Percentiles rank a stretch among this genome's conserved stretches.
Conservation (phyloP, 1,140 invertebrate species). For the Fopius arisanus region DNA sequence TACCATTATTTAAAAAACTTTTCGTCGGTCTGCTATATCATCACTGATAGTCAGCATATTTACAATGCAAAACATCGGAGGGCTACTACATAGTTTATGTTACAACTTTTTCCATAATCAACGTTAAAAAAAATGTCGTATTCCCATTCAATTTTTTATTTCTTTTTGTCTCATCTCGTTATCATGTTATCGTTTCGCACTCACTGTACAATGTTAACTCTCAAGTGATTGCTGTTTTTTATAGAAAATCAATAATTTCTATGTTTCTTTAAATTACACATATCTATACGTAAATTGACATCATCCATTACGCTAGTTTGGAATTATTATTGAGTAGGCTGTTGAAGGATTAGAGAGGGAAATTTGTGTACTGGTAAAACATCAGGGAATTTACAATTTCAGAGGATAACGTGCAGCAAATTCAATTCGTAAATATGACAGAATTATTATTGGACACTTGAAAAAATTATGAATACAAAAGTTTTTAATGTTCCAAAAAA, state of each 20-base stretch:
- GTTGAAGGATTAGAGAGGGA: background rate
- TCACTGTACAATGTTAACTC: background rate
- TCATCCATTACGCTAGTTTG: constrained; percentile 20
- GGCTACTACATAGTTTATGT: background rate
- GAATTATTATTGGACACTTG: too few species aligned
- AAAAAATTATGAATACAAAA: too few species aligned
- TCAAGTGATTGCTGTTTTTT: constrained; percentile 19
- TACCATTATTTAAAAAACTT: constrained; percentile 17
- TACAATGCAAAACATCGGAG: constrained; percentile 32
- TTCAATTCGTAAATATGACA: too few species aligned
- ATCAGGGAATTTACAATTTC: too few species aligned
- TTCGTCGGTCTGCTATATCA: background rate
- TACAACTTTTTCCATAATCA: constrained; percentile 22
- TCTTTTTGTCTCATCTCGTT: background rate
- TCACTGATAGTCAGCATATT: constrained; percentile 33
- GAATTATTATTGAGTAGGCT: constrained; percentile 19
- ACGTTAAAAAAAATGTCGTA: background rate
- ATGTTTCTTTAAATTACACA: background rate
- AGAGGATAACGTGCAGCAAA: too few species aligned
- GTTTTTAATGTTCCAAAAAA: too few species aligned
- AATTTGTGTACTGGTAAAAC: too few species aligned
- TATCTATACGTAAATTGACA: constrained; percentile 25
- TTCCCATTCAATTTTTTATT: background rate
- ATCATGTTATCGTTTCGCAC: background rate
- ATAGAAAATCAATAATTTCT: constrained; percentile 25